phyloP scores from a whole-genome alignment of 2,888 invertebrate species.

The Patella ulyssiponensis region DNA sequence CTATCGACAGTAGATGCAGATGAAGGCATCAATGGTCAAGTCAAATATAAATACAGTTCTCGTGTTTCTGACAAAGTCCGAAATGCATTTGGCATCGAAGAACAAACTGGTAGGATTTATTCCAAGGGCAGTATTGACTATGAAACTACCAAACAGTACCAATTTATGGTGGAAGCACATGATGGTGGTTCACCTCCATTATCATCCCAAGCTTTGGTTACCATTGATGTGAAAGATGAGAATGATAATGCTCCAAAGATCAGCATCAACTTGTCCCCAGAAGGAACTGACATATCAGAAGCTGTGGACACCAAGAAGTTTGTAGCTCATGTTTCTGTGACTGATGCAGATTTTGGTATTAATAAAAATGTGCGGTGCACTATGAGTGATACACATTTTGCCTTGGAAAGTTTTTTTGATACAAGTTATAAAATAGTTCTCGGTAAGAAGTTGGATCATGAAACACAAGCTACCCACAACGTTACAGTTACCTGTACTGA shows the following conservation, averaged over 20 bases:
- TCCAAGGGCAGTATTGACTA: slow-evolving; percentile 86
- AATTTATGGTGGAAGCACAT: slow-evolving; percentile 77
- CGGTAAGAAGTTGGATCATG: slow-evolving; percentile 58
- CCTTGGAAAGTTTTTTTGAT: slow-evolving; percentile 45
- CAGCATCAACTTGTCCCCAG: slow-evolving; percentile 87
- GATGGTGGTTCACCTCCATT: slow-evolving; percentile 53
- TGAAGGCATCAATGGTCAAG: slow-evolving; percentile 81
- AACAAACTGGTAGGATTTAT: slow-evolving; percentile 87
- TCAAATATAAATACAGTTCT: slow-evolving; percentile 71
- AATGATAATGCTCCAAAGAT: slow-evolving; percentile 90
- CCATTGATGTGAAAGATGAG: slow-evolving; percentile 77
- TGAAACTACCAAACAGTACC: slow-evolving; percentile 81
- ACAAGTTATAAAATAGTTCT: slow-evolving; percentile 45
- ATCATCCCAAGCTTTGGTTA: slow-evolving; percentile 75
- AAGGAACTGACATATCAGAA: slow-evolving; percentile 76
- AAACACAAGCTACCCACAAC: slow-evolving; percentile 50
- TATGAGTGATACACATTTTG: slow-evolving; percentile 52
- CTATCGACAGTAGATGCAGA: slow-evolving; percentile 89
- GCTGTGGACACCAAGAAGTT: slow-evolving; percentile 90
- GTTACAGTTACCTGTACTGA: slow-evolving; percentile 63
- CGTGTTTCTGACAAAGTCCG: slow-evolving; percentile 50
- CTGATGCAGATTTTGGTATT: slow-evolving; percentile 53
- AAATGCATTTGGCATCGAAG: slow-evolving; percentile 77
- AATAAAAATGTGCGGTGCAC: slow-evolving; percentile 60
- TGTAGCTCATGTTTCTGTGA: slow-evolving; percentile 92